phyloP scores from a whole-genome alignment of 2,113 vertebrate genomes.

The Heterocephalus glaber region DNA sequence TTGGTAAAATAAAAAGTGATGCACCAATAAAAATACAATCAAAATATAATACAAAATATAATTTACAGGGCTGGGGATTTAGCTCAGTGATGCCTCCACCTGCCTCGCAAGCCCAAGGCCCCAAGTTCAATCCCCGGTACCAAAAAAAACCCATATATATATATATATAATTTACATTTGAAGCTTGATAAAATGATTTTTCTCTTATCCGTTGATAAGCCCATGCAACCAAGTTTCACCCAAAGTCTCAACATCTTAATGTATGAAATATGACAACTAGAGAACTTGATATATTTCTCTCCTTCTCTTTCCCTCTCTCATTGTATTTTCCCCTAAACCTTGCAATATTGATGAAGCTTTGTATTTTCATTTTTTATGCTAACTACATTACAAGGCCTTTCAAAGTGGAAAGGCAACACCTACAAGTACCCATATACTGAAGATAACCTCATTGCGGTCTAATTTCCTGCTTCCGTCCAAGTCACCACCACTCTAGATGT shows the following conservation, averaged over 20 bases:
- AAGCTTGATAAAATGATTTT: constrained; percentile 43
- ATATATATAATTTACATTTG: neutral
- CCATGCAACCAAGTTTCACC: constrained; percentile 21
- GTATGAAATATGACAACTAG: neutral
- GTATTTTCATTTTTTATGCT: neutral
- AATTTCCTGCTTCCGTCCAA: neutral
- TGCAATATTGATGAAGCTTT: neutral
- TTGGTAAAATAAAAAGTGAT: constrained; percentile 49
- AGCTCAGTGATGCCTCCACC: too few relatives aligned
- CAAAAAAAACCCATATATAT: too few relatives aligned
- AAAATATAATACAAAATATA: neutral
- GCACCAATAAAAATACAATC: constrained; percentile 3
- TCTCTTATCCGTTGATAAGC: neutral
- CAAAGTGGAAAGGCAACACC: neutral
- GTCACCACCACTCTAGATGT: neutral
- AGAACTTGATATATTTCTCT: neutral
- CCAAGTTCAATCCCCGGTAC: too few relatives aligned
- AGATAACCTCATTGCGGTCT: neutral
- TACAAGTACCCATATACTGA: neutral
- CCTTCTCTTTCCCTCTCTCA: neutral
- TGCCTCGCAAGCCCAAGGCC: too few relatives aligned
- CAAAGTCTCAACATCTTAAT: neutral
- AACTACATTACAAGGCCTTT: neutral
- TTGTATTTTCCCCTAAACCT: neutral
- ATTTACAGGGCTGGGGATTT: too few relatives aligned